phyloP scores from a whole-genome alignment of 2,113 vertebrate genomes.

The Strix uralensis region DNA sequence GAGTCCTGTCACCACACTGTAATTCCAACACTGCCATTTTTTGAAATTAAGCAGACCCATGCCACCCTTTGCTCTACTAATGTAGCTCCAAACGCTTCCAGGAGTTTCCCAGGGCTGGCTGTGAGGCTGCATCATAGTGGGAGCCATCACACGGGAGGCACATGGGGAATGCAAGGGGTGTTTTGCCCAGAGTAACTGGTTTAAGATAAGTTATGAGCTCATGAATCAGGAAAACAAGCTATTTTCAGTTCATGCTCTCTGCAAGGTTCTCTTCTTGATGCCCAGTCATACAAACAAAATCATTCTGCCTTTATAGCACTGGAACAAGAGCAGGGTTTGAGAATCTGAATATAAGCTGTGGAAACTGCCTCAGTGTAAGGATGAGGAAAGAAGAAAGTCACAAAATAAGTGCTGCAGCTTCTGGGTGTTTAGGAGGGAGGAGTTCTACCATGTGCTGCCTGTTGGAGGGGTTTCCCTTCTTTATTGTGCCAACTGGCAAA shows the following conservation, averaged over 20 bases:
- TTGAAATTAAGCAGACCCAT: constrained; percentile 75
- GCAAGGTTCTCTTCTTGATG: background rate
- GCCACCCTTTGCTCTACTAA: constrained; percentile 52
- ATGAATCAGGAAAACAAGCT: constrained; percentile 45
- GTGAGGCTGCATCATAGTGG: constrained; percentile 25
- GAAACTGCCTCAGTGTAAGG: background rate
- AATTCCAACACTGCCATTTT: constrained; percentile 71
- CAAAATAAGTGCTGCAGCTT: background rate
- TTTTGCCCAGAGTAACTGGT: constrained; percentile 41
- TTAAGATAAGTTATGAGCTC: constrained; percentile 57
- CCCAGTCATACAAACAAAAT: background rate
- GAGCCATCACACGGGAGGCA: background rate
- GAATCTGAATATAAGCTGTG: background rate
- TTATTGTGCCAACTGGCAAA: constrained; percentile 35
- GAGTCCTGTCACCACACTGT: constrained; percentile 74
- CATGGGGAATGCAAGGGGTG: background rate
- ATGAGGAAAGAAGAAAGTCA: background rate
- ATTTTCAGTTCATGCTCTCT: constrained; percentile 35
- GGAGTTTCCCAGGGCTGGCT: constrained; percentile 42
- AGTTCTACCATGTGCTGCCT: background rate
- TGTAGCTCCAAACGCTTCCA: constrained; percentile 43
- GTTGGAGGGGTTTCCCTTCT: constrained; percentile 34
- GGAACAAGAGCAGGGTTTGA: background rate
- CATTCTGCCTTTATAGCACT: background rate
- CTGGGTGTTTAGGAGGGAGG: background rate